phyloP scores from a whole-genome alignment of 1,140 invertebrate species.

The Harlomillsia oculata region DNA sequence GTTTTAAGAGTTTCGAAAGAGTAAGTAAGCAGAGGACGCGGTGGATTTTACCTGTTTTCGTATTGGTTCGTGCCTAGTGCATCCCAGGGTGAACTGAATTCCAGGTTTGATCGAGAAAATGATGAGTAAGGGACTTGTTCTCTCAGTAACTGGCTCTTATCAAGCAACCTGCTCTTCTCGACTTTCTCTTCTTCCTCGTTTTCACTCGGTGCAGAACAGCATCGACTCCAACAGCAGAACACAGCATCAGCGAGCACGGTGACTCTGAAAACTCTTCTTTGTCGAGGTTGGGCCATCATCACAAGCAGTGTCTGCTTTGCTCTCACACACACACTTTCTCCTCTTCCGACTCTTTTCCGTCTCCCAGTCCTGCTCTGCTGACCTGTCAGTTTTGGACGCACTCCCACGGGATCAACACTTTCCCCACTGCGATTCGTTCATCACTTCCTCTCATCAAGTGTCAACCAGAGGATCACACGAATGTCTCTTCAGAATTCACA shows the following conservation, averaged over 20 bases:
- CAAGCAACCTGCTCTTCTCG: not conserved
- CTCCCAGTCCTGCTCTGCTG: not conserved
- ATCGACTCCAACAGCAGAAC: too few relatives aligned
- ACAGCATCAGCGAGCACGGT: too few relatives aligned
- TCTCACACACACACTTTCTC: too few relatives aligned
- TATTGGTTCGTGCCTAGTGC: constrained; percentile 17
- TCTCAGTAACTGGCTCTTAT: constrained; percentile 3
- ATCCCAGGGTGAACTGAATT: constrained; percentile 21
- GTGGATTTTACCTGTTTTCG: constrained; percentile 26
- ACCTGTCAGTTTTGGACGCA: constrained; percentile 21
- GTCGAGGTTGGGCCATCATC: too few relatives aligned
- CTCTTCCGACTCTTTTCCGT: not conserved
- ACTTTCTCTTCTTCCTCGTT: constrained; percentile 16
- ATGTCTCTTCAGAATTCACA: too few relatives aligned
- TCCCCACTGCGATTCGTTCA: not conserved
- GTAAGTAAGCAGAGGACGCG: not conserved
- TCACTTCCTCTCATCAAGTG: not conserved
- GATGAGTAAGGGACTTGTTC: constrained; percentile 33
- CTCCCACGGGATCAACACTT: constrained; percentile 7
- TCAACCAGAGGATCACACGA: constrained; percentile 2
- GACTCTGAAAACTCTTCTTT: too few relatives aligned
- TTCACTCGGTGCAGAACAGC: too few relatives aligned
- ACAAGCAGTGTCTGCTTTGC: not conserved
- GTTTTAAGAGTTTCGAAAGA: too few relatives aligned
- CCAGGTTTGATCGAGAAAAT: constrained; percentile 32